Evolutionary conservation across 2,113 vertebrate species (phyloP), one percentile per base, ranked within the genome.

Genomic region (Nothobranchius kuhntae): DNA sequence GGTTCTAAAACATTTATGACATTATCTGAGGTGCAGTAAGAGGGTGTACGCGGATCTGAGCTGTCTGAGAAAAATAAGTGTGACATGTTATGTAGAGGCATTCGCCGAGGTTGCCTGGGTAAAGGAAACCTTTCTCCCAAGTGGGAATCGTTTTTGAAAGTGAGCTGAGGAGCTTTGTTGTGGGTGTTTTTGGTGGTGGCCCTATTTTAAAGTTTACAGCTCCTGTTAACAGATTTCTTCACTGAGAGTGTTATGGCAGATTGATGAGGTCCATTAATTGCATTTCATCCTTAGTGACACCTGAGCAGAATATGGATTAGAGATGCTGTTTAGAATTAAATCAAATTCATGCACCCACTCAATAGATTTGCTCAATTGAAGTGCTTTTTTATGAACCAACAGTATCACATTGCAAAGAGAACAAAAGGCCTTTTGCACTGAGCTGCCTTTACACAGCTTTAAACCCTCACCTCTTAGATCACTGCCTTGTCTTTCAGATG

Each of bases 261-360:
- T 58, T 73, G 73, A 78, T 50, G 53, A 78, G 75, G 78, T 72
- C 69, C 61, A 69, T 74, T 84, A 77, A 87, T 78, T 83, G 72
- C 70, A 62, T 86, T 86, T 81, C 56, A 75, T 84, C 81, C 83
- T 81, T 65, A 77, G 70, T 81, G 78, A 87, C 77, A 85, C 82
- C 75, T 89, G 77, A 89, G 77, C 70, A 79, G 86, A 84, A 83
- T 83, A 76, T 62, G 71, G 76, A 87, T 86, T 85, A 76, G 75
- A 82, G 86, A 85, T 78, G 60, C 59, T 70, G 77, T 80, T 78
- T 83, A 75, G 82, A 83, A 83, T 82, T 21, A 81, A 80, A 85
- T 82, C 73, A 81, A 65, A 82, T 78, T 80, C 70, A 71, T 61
- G 62, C 80, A 80, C 17, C 67, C 70, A 86, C 68, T 85, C 70